These are phyloP conservation scores for Nothobranchius furzeri DNA, from an alignment of 2,113 vertebrate genomes.

Conservation along the genomic window DNA sequence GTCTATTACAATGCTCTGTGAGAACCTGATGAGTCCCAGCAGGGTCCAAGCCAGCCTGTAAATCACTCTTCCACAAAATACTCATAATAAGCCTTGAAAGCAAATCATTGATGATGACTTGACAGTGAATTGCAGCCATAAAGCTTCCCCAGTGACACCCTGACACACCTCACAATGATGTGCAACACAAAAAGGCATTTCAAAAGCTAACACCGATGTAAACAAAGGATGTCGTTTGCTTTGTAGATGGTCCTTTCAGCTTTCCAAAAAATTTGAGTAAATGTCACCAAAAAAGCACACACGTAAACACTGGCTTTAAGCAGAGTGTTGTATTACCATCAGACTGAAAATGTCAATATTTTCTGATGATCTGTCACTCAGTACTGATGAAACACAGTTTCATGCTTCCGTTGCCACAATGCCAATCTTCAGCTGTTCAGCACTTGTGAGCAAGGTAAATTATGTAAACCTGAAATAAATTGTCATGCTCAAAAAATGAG, in stretches of 20 bases:
- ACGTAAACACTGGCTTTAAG: not conserved
- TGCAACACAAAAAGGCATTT: slow-evolving; percentile 42
- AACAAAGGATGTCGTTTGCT: slow-evolving; percentile 27
- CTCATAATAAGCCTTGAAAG: slow-evolving; percentile 57
- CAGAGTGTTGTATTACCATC: not conserved
- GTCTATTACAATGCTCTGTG: slow-evolving; percentile 47
- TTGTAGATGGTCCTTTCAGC: slow-evolving; percentile 13
- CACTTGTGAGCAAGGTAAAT: not conserved
- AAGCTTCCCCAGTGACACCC: slow-evolving; percentile 43
- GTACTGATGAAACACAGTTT: not conserved
- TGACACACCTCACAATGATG: slow-evolving; percentile 32
- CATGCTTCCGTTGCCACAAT: not conserved
- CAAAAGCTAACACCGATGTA: slow-evolving; percentile 22
- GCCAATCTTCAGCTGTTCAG: not conserved
- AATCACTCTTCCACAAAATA: slow-evolving; percentile 55
- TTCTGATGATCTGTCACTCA: not conserved
- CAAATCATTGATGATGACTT: slow-evolving; percentile 68
- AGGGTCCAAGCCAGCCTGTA: slow-evolving; percentile 43
- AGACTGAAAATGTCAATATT: not conserved
- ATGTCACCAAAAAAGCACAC: not conserved
- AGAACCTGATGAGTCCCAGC: slow-evolving; percentile 66
- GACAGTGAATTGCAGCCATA: slow-evolving; percentile 38
- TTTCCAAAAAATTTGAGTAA: not conserved
- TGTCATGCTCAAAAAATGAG: not conserved
- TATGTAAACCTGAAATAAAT: not conserved